Evolutionary conservation across 2,113 vertebrate species (phyloP), one percentile per base, ranked within the genome.

Genomic region (Philantomba maxwellii): DNA sequence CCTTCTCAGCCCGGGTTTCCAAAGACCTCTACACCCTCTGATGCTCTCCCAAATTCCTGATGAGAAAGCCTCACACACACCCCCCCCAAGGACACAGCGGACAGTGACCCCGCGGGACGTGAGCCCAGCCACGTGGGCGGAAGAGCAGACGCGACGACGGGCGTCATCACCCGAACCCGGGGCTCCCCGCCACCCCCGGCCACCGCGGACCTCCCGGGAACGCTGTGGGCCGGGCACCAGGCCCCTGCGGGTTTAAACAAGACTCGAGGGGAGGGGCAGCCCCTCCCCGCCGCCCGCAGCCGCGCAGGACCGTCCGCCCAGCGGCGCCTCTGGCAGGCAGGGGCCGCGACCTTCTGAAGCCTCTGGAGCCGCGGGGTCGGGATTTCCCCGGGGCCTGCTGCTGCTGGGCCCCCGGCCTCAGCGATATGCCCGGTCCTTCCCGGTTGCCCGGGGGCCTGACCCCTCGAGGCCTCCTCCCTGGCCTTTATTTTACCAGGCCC

Each of bases 61-160:
- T 1, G 15, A 57, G 45, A 43, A 75, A 82, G 45, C 36, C 77
- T n/a, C 19, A 45, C 13, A 5, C 6, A 15, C 8, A n/a, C 85
- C 39, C 26, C 0, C 85, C 51, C 33, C 0, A 28, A 1, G 57
- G 36, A 66, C 16, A n/a, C 64, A 87, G 25, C 5, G 11, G 87
- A 13, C 1, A 2, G 62, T 1, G 58, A 39, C 6, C 14, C 66
- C 66, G 82, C 39, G 2, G 4, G 2, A 14, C 43, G 30, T 7
- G 47, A 6, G 13, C 28, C 6, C 80, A 86, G 39, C 10, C 75
- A 6, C 0, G 16, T 30, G 66, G 87, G 30, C 15, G 2, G 85
- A n/a, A 39, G 3, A 33, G 26, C 0, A 3, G 39, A 36, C 2
- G 17, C 2, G 17, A 1, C 0, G 49, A 15, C 28, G 12, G 7